Evolutionary conservation across 2,888 invertebrate species (phyloP).

Genomic region (Drosophila putrida): DNA sequence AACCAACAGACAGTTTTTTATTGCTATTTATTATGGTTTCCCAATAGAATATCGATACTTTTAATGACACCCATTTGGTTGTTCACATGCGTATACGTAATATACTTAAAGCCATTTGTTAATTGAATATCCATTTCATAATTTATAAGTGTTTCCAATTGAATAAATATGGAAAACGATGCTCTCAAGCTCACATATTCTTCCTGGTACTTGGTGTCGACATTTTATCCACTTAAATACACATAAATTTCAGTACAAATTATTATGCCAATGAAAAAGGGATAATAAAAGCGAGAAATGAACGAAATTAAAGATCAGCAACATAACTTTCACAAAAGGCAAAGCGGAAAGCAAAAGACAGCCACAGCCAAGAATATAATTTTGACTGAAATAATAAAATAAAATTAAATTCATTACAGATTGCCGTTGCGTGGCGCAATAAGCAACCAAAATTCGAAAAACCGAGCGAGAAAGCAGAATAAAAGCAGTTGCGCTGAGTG

Average conservation of each 20-base stretch:
- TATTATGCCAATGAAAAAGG: constrained; percentile 51
- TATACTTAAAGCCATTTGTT: constrained; percentile 1
- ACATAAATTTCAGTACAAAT: constrained; percentile 48
- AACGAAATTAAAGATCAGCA: constrained; percentile 68
- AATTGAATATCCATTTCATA: constrained; percentile 3
- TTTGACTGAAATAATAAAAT: constrained; percentile 78
- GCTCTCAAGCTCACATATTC: neutral
- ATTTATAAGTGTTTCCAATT: constrained; percentile 6
- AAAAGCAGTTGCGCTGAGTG: constrained; percentile 63
- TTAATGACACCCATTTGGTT: neutral
- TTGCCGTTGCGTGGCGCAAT: constrained; percentile 53
- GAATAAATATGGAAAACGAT: constrained; percentile 8
- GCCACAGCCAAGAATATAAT: constrained; percentile 36
- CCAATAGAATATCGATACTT: neutral
- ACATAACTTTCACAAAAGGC: constrained; percentile 46
- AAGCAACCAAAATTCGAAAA: constrained; percentile 36
- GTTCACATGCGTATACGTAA: neutral
- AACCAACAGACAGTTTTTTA: neutral
- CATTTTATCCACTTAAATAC: constrained; percentile 50
- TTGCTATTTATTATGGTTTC: constrained; percentile 2
- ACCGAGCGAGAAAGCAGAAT: constrained; percentile 31
- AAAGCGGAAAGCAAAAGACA: constrained; percentile 10
- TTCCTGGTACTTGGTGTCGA: constrained; percentile 6
- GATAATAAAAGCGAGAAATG: constrained; percentile 56
- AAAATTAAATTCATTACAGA: constrained; percentile 78